A percentile compares a stretch with the other conserved stretches of the same genome.
Evolutionary conservation across 2,888 invertebrate genomes (phyloP).

Genomic region (Chrysomela aeneicollis): DNA sequence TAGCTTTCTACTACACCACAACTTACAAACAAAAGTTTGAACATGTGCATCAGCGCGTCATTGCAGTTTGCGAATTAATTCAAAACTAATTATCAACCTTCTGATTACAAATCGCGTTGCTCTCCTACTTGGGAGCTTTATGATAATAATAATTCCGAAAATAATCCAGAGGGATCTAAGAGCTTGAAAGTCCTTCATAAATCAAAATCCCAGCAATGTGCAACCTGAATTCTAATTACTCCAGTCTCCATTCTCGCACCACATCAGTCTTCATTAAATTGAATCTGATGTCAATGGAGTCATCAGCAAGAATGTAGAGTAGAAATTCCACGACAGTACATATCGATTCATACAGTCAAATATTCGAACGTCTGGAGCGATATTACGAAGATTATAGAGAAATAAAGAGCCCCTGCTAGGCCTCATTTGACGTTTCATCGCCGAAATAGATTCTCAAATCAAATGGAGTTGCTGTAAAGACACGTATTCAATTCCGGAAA

Average conservation of each 20-base stretch:
- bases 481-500: constrained; percentile 27
- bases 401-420: constrained; percentile 22
- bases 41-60: constrained; percentile 23
- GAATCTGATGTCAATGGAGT: constrained; percentile 22
- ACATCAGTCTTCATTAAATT: neutral
- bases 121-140: too few relatives aligned
- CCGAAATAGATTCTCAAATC: constrained; percentile 31
- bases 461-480: constrained; percentile 26
- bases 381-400: constrained; percentile 32
- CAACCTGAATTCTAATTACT: neutral
- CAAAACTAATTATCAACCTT: neutral
- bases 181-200: neutral
- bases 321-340: constrained; percentile 16
- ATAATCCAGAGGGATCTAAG: too few relatives aligned
- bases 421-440: constrained; percentile 22
- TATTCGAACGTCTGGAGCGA: constrained; percentile 19
- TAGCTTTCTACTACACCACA: too few relatives aligned
- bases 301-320: neutral
- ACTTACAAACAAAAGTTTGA: too few relatives aligned
- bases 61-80: constrained; percentile 15
- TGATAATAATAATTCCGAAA: too few relatives aligned
- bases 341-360: constrained; percentile 30
- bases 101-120: too few relatives aligned
- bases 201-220: neutral
- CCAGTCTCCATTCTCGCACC: neutral